Evolutionary conservation across 2,888 invertebrate genomes (phyloP).

Genomic region (Heteromyza rotundicornis): DNA sequence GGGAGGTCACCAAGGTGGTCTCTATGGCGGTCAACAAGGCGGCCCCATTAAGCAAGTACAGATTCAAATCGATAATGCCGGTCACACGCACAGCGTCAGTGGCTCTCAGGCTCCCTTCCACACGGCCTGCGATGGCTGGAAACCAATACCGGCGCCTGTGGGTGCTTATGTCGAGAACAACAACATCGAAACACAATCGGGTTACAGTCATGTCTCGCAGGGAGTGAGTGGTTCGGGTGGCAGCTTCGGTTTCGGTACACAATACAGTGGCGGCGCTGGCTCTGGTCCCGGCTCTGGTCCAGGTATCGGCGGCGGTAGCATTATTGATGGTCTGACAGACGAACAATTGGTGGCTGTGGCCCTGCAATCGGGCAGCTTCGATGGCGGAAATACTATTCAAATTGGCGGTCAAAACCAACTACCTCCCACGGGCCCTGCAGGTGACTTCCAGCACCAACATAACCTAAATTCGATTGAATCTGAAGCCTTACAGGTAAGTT

Average conservation of each 20-base stretch:
- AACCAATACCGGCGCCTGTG: constrained; percentile 77
- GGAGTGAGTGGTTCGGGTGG: constrained; percentile 21
- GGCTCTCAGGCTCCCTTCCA: constrained; percentile 57
- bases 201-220: constrained; percentile 51
- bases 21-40: constrained; percentile 15
- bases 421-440: constrained; percentile 37
- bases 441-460: constrained; percentile 39
- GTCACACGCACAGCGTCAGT: constrained; percentile 50
- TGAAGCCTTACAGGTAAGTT: constrained; percentile 43
- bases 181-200: constrained; percentile 54
- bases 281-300: constrained; percentile 15
- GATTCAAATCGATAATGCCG: constrained; percentile 54
- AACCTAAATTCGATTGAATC: constrained; percentile 47
- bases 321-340: constrained; percentile 51
- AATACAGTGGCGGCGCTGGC: constrained; percentile 30
- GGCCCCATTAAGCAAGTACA: constrained; percentile 70
- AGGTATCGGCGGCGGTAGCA: constrained; percentile 27
- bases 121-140: constrained; percentile 80
- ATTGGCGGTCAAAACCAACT: neutral
- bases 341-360: constrained; percentile 60
- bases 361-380: constrained; percentile 46
- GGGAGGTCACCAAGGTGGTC: constrained; percentile 9
- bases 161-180: constrained; percentile 54
- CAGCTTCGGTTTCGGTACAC: constrained; percentile 28
- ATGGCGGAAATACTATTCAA: neutral